A percentile compares a stretch with the other conserved stretches of the same genome.
Evolutionary conservation across 2,888 invertebrate genomes (phyloP).

Genomic region (Hirtodrosophila cameraria): DNA sequence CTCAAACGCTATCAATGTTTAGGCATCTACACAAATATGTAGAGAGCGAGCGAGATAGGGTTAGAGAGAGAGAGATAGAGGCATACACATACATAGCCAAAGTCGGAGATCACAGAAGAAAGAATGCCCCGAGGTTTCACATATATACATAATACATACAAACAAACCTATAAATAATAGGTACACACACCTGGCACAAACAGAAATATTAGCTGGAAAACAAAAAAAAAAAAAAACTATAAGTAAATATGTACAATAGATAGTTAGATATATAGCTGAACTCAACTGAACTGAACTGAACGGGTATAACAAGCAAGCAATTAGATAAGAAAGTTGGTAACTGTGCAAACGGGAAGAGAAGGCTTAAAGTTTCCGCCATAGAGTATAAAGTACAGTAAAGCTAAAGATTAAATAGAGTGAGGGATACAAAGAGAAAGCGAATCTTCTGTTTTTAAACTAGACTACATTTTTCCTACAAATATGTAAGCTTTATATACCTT

Average conservation of each 20-base stretch:
- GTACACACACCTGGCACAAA: constrained; percentile 41
- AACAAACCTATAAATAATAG: not conserved
- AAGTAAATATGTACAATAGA: constrained; percentile 50
- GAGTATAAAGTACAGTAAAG: not conserved
- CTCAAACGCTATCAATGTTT: constrained; percentile 58
- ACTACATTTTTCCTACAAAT: too few relatives aligned
- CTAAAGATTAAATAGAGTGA: too few relatives aligned
- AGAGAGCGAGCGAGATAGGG: constrained; percentile 7
- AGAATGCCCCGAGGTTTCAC: constrained; percentile 48
- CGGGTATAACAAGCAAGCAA: constrained; percentile 9
- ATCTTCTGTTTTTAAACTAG: too few relatives aligned
- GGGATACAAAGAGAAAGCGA: constrained; percentile 17
- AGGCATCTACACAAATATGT: constrained; percentile 74
- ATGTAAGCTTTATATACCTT: too few relatives aligned
- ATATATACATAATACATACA: constrained; percentile 7
- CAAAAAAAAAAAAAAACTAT: constrained; percentile 1
- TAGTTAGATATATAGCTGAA: constrained; percentile 28
- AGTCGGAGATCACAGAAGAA: constrained; percentile 45
- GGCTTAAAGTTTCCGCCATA: constrained; percentile 19
- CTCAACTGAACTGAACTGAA: too few relatives aligned
- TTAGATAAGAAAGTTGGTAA: constrained; percentile 52
- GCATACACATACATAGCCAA: constrained; percentile 34
- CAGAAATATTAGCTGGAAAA: constrained; percentile 54
- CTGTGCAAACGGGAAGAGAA: constrained; percentile 23
- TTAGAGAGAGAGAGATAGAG: not conserved